Evolutionary conservation across 2,113 vertebrate genomes (phyloP), one percentile per base, ranked within the genome.

Genomic region (Pedionomus torquatus): DNA sequence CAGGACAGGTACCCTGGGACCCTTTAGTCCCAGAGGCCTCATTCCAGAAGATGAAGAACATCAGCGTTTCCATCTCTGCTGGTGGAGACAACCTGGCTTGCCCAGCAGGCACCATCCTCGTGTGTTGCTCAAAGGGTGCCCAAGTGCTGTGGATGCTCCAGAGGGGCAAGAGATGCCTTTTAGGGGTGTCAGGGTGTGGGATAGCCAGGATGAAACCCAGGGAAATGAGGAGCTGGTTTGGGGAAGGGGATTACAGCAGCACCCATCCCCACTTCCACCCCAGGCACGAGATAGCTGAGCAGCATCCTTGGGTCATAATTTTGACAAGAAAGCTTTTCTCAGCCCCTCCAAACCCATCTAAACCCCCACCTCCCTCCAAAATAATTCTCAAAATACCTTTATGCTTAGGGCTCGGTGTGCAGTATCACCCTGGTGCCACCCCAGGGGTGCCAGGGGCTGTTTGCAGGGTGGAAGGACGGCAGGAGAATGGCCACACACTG

Each of bases 401-500:
- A 28, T 2, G 14, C 61, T 39, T 8, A 76, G 31, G 6, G 11
- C 2, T 57, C n/a, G 51, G 46, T 57, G 39, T 55, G 13, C 71
- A 43, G 66, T 37, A 55, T 55, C 49, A 55, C 11, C 54, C 25
- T 1, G 0, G 7, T n/a, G 33, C 17, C 41, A 48, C 49, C 58
- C 39, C 26, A 39, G n/a, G 17, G 63, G 18, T 78, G 39, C 30
- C 49, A 74, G 58, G 43, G n/a, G 43, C 24, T 66, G 33, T 12
- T 54, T 48, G 83, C 15, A 75, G 66, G n/a, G 18, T 13, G n/a
- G 25, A 12, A 57, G 65, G 43, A 33, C 3, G 3, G n/a, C 13
- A 54, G 35, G 31, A 86, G 20, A 6, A 63, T 0, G 0, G 30
- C 43, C 0, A 0, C 23, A 17, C 13, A 8, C 30, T 2, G 15